These are phyloP conservation scores for Hyposoter didymator DNA, from an alignment of 2,888 invertebrate genomes.

Conservation along the genomic window DNA sequence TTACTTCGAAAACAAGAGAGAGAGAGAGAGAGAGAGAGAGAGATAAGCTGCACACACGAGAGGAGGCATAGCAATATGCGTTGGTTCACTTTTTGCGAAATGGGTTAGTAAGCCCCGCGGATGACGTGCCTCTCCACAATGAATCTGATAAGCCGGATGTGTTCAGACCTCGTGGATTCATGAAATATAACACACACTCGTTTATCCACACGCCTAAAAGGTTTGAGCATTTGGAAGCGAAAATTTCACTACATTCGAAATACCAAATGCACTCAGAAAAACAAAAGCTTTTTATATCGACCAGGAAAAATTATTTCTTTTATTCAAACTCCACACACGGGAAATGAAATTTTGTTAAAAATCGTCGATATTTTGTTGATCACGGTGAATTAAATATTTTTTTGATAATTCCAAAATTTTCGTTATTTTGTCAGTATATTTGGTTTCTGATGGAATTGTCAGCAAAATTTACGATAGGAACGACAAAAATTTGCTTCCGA, in stretches of 20 bases:
- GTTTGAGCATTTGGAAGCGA: background rate
- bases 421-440: no score
- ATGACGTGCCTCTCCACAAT: constrained; percentile 61
- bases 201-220: background rate
- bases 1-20: constrained; percentile 9
- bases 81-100: constrained; percentile 67
- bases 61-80: constrained; percentile 13
- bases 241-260: background rate
- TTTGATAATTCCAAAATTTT: no score
- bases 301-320: no score
- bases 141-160: constrained; percentile 41
- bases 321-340: no score
- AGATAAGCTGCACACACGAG: background rate
- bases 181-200: constrained; percentile 17
- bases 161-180: constrained; percentile 52
- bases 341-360: no score
- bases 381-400: no score
- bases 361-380: no score
- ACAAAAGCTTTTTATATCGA: no score
- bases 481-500: no score
- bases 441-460: no score
- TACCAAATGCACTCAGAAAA: no score
- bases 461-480: no score
- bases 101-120: constrained; percentile 69
- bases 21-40: background rate